These are phyloP conservation scores for Rhyzopertha dominica DNA, from an alignment of 1,140 invertebrate species.

Conservation along the genomic window DNA sequence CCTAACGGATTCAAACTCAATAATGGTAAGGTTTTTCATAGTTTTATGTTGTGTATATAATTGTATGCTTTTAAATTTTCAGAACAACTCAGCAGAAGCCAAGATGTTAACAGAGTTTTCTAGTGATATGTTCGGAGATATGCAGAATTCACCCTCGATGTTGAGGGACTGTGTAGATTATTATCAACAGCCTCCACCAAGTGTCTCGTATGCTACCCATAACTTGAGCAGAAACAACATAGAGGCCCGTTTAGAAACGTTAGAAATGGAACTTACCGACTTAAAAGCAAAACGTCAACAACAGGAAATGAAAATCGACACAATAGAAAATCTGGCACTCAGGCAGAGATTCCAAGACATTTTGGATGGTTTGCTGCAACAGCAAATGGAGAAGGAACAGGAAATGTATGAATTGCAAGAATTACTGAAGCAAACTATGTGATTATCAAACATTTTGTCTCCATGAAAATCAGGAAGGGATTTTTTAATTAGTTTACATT, in stretches of 20 bases:
- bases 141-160: constrained; percentile 31
- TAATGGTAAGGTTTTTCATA: constrained; percentile 47
- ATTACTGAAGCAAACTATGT: constrained; percentile 33
- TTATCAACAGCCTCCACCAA: constrained; percentile 36
- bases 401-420: constrained; percentile 49
- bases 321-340: constrained; percentile 80
- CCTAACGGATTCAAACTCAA: constrained; percentile 68
- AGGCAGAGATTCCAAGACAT: constrained; percentile 76
- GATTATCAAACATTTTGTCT: no score
- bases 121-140: constrained; percentile 42
- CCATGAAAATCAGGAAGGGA: no score
- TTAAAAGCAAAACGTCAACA: constrained; percentile 65
- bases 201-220: constrained; percentile 31
- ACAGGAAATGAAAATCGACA: constrained; percentile 77
- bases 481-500: no score
- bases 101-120: constrained; percentile 44
- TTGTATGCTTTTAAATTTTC: constrained; percentile 16
- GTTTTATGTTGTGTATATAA: neutral
- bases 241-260: constrained; percentile 51
- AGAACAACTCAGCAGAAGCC: constrained; percentile 32
- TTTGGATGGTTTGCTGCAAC: constrained; percentile 68
- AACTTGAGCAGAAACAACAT: constrained; percentile 46
- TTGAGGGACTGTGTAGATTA: constrained; percentile 38
- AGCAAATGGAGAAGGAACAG: constrained; percentile 75
- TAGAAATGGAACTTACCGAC: constrained; percentile 65